Conservation (phyloP, 2,888 invertebrate genomes). For the Cheilosia pagana region DNA sequence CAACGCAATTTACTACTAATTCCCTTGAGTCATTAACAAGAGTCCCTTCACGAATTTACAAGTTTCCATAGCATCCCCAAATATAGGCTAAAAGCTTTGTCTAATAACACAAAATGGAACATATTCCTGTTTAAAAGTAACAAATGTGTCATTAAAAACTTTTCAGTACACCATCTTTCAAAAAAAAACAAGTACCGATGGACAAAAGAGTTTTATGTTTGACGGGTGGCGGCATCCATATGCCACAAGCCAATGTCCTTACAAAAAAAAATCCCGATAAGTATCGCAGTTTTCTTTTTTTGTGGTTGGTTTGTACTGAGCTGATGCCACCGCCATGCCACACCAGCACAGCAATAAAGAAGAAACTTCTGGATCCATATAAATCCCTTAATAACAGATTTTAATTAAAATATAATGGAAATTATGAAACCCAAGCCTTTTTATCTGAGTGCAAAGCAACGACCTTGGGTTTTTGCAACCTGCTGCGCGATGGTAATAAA, state of each 20-base stretch:
- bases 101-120: conserved; percentile 13
- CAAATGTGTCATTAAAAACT: conserved; percentile 46
- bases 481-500: conserved; percentile 37
- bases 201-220: conserved; percentile 25
- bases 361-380: conserved; percentile 41
- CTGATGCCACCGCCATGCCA: background rate
- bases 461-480: conserved; percentile 38
- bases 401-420: conserved; percentile 73
- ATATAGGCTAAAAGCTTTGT: conserved; percentile 13
- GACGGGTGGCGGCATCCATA: conserved; percentile 51
- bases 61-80: too few relatives aligned
- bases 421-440: conserved; percentile 61
- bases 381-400: conserved; percentile 69
- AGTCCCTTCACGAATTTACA: too few relatives aligned
- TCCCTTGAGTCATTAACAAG: background rate
- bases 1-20: background rate
- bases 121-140: background rate
- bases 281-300: conserved; percentile 31
- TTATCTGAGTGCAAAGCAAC: conserved; percentile 26
- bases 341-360: conserved; percentile 11
- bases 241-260: conserved; percentile 43
- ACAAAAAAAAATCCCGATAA: conserved; percentile 47
- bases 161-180: conserved; percentile 30
- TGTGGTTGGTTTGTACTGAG: background rate
- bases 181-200: conserved; percentile 19